phyloP scores from a whole-genome alignment of 2,797 vertebrate species.

The Eutrigla gurnardus region DNA sequence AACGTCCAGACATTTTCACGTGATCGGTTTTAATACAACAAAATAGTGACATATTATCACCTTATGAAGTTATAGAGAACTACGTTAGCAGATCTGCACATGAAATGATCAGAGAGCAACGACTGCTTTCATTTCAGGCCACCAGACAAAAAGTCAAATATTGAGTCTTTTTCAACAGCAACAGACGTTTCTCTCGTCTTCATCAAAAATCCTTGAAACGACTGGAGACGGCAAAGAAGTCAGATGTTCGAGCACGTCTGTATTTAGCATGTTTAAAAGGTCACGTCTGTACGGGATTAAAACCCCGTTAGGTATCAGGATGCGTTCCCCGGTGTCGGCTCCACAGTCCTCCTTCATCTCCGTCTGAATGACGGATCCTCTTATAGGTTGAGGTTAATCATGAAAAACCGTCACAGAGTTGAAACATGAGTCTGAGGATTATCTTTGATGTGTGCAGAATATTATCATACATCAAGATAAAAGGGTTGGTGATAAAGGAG shows the following conservation, averaged over 20 bases:
- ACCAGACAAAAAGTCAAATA: no score
- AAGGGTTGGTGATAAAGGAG: constrained; percentile 25
- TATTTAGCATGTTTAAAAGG: constrained; percentile 1
- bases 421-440: constrained; percentile 47
- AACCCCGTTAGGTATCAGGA: no score
- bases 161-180: no score
- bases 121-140: no score
- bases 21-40: no score
- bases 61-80: neutral
- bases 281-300: neutral
- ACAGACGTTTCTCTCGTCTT: no score
- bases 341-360: neutral
- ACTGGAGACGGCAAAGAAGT: no score
- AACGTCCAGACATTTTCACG: no score
- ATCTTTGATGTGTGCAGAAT: constrained; percentile 51
- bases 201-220: no score
- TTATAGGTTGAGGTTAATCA: constrained; percentile 34
- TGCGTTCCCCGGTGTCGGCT: neutral
- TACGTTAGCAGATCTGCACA: neutral
- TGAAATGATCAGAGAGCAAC: no score
- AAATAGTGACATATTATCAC: neutral
- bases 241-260: no score
- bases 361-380: constrained; percentile 21
- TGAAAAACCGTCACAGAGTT: constrained; percentile 14
- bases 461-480: constrained; percentile 49